phyloP scores from a whole-genome alignment of 1,140 invertebrate species.

The Drosophila orena region DNA sequence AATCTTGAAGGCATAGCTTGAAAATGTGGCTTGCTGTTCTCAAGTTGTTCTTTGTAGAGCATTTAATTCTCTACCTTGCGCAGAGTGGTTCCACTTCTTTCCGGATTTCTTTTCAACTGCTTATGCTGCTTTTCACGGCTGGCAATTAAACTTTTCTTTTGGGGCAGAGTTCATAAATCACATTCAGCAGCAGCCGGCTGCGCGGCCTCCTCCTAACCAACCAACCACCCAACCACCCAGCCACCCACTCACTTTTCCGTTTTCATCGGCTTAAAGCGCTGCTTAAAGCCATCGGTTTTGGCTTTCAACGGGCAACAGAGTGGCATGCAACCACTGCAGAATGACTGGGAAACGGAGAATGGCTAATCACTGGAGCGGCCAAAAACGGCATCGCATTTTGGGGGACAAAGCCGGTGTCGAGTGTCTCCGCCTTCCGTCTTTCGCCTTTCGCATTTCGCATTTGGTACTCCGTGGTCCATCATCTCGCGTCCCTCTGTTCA shows the following conservation, averaged over 20 bases:
- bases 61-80: constrained; percentile 6
- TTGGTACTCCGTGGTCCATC: constrained; percentile 3
- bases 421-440: constrained; percentile 25
- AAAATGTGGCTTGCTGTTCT: neutral
- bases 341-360: constrained; percentile 16
- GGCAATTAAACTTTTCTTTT: constrained; percentile 83
- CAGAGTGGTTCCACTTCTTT: constrained; percentile 4
- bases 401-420: constrained; percentile 50
- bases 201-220: constrained; percentile 4
- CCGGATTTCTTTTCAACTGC: constrained; percentile 56
- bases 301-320: constrained; percentile 3
- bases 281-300: constrained; percentile 32
- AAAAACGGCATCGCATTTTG: constrained; percentile 54
- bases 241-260: constrained; percentile 2
- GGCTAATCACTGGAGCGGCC: constrained; percentile 66
- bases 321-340: constrained; percentile 31
- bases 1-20: too few relatives aligned
- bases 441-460: neutral
- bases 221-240: neutral
- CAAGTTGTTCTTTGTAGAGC: constrained; percentile 4
- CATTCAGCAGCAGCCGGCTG: constrained; percentile 69
- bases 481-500: constrained; percentile 16
- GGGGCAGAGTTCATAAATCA: constrained; percentile 78
- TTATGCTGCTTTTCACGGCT: constrained; percentile 77
- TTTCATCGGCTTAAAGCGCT: constrained; percentile 34